Evolutionary conservation across 2,797 vertebrate species (phyloP).

Genomic region (Chrosomus eos): DNA sequence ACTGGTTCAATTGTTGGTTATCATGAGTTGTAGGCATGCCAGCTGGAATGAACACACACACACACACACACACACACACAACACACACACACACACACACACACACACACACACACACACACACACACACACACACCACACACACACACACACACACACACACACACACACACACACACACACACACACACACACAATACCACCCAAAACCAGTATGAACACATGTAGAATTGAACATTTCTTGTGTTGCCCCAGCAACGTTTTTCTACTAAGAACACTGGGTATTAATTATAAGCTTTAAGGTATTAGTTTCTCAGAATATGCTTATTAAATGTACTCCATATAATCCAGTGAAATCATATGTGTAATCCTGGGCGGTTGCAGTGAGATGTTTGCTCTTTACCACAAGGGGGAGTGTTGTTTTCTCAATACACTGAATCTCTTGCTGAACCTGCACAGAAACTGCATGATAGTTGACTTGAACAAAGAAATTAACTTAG

Average conservation of each 20-base stretch:
- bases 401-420: slow-evolving; percentile 78
- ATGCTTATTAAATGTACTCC: slow-evolving; percentile 23
- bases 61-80: too few relatives aligned
- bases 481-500: background rate
- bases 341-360: slow-evolving; percentile 41
- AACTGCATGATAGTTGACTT: background rate
- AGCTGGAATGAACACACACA: slow-evolving; percentile 22
- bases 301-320: slow-evolving; percentile 32
- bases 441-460: background rate
- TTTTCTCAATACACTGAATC: background rate
- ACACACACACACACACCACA: too few relatives aligned
- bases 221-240: slow-evolving; percentile 4
- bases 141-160: background rate
- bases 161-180: background rate
- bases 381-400: slow-evolving; percentile 45
- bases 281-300: slow-evolving; percentile 33
- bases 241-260: slow-evolving; percentile 19
- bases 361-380: slow-evolving; percentile 34
- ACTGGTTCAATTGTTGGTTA: slow-evolving; percentile 15
- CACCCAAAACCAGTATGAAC: slow-evolving; percentile 29
- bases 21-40: slow-evolving; percentile 18
- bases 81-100: too few relatives aligned
- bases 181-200: slow-evolving; percentile 16
- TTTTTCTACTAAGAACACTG: slow-evolving; percentile 9
- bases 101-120: too few relatives aligned